Evolutionary conservation across 2,888 invertebrate species (phyloP).

Genomic region (Petrophora chlorosata): DNA sequence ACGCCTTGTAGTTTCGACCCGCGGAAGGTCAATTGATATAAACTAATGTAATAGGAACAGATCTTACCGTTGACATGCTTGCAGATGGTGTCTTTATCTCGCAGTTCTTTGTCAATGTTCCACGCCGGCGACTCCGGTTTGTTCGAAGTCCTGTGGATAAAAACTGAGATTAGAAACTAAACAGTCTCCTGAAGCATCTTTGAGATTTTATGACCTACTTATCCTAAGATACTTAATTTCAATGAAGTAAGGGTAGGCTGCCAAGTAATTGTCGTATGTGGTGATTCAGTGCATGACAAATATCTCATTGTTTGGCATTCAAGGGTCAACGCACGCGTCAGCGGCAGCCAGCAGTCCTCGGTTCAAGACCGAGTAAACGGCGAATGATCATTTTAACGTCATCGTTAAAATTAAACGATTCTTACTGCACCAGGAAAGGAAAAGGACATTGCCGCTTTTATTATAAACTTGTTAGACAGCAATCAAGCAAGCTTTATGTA

Average conservation of each 20-base stretch:
- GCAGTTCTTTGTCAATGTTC: slow-evolving; percentile 70
- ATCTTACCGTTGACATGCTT: slow-evolving; percentile 77
- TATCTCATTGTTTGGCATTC: slow-evolving; percentile 64
- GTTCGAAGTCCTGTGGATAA: slow-evolving; percentile 65
- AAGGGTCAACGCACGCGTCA: slow-evolving; percentile 71
- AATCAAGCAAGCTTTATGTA: slow-evolving; percentile 32
- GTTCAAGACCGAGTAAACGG: slow-evolving; percentile 64
- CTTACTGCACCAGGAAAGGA: slow-evolving; percentile 47
- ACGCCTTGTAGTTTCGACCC: slow-evolving; percentile 25
- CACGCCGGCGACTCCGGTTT: slow-evolving; percentile 76
- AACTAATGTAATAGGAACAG: slow-evolving; percentile 27
- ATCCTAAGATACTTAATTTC: slow-evolving; percentile 14
- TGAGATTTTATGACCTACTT: slow-evolving; percentile 18
- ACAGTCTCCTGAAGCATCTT: neutral
- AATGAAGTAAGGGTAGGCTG: slow-evolving; percentile 38
- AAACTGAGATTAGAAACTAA: slow-evolving; percentile 7
- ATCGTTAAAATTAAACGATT: slow-evolving; percentile 70
- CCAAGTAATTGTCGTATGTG: slow-evolving; percentile 37
- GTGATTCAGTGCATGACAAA: slow-evolving; percentile 66
- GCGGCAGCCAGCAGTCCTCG: slow-evolving; percentile 50
- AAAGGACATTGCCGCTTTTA: slow-evolving; percentile 25
- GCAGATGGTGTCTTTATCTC: slow-evolving; percentile 66
- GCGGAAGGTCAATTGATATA: slow-evolving; percentile 33
- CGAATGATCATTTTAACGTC: slow-evolving; percentile 58
- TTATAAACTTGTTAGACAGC: slow-evolving; percentile 24